A percentile compares a stretch with the other conserved stretches of the same genome.
phyloP scores from a whole-genome alignment of 30 jellyfish, hydroid and myxozoan species.

The Turritopsis rubra region DNA sequence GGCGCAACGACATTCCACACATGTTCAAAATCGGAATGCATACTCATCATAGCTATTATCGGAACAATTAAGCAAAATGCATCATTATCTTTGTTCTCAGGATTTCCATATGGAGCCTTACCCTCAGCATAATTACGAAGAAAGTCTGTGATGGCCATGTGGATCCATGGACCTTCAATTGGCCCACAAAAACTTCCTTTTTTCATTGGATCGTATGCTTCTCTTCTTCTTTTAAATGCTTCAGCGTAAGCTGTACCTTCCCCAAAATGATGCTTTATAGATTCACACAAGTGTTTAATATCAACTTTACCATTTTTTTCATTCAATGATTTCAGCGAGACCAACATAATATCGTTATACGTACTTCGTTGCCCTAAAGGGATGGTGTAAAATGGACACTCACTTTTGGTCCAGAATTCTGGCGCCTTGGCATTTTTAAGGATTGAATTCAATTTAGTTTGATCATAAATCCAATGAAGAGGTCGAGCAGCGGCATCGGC shows the following conservation, averaged over 20 bases:
- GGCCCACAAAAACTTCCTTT: not conserved
- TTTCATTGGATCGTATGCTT: not conserved
- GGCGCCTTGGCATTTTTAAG: slow-evolving; percentile 13
- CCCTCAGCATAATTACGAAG: slow-evolving; percentile 16
- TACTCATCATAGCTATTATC: not conserved
- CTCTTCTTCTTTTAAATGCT: slow-evolving; percentile 19
- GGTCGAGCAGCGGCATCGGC: slow-evolving; percentile 47
- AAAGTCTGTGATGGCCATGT: slow-evolving; percentile 15
- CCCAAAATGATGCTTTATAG: slow-evolving; percentile 17
- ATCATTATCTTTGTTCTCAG: slow-evolving; percentile 22
- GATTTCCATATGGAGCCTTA: not conserved
- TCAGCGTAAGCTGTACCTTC: slow-evolving; percentile 22
- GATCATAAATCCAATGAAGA: slow-evolving; percentile 34
- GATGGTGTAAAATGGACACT: slow-evolving; percentile 17
- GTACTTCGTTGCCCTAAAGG: slow-evolving; percentile 29
- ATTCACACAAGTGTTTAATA: slow-evolving; percentile 17
- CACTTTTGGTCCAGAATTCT: slow-evolving; percentile 32
- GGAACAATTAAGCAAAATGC: slow-evolving; percentile 22
- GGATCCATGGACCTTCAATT: slow-evolving; percentile 38
- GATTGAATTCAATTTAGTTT: slow-evolving; percentile 4
- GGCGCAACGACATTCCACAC: slow-evolving; percentile 25
- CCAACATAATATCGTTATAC: slow-evolving; percentile 20
- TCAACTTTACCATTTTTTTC: slow-evolving; percentile 15
- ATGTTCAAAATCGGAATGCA: not conserved
- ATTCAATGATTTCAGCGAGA: slow-evolving; percentile 11